A percentile compares a stretch with the other conserved stretches of the same genome.
These are phyloP conservation scores for Mycetomoellerius zeteki DNA, from an alignment of 1,140 invertebrate species.

Conservation along the genomic window DNA sequence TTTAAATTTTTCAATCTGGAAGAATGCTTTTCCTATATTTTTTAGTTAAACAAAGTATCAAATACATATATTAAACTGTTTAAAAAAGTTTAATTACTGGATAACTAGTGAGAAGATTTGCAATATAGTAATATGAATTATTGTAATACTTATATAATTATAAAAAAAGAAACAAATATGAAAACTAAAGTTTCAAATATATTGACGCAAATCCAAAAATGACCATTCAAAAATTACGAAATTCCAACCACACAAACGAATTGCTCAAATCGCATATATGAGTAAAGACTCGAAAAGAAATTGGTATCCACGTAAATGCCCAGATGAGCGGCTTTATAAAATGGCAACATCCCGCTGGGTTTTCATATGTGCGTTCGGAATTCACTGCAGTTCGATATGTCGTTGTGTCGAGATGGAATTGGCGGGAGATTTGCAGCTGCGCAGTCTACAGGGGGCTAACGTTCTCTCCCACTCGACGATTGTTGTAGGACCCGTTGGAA, in stretches of 20 bases:
- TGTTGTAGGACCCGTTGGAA: conserved; percentile 74
- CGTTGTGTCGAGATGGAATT: conserved; percentile 61
- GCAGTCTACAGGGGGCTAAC: conserved; percentile 79
- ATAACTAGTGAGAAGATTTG: background rate
- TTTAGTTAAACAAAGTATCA: background rate
- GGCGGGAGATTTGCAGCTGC: conserved; percentile 81
- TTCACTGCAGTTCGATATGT: conserved; percentile 71
- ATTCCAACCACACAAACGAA: conserved; percentile 14
- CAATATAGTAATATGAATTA: background rate
- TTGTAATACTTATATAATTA: background rate
- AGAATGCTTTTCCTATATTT: background rate
- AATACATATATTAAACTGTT: background rate
- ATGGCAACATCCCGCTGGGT: conserved; percentile 79
- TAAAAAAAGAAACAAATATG: background rate
- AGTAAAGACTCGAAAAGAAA: conserved; percentile 77
- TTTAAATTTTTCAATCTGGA: background rate
- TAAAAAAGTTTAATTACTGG: background rate
- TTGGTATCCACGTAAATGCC: conserved; percentile 78
- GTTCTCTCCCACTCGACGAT: conserved; percentile 67
- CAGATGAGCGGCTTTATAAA: conserved; percentile 79
- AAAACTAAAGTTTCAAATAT: background rate
- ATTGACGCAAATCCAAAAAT: background rate
- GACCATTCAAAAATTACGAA: background rate
- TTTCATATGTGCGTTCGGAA: conserved; percentile 66
- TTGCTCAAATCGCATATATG: conserved; percentile 75